Percentiles rank a stretch among this genome's conserved stretches.
phyloP scores from a whole-genome alignment of 1,140 invertebrate species.

The Stegodyphus mimosarum region DNA sequence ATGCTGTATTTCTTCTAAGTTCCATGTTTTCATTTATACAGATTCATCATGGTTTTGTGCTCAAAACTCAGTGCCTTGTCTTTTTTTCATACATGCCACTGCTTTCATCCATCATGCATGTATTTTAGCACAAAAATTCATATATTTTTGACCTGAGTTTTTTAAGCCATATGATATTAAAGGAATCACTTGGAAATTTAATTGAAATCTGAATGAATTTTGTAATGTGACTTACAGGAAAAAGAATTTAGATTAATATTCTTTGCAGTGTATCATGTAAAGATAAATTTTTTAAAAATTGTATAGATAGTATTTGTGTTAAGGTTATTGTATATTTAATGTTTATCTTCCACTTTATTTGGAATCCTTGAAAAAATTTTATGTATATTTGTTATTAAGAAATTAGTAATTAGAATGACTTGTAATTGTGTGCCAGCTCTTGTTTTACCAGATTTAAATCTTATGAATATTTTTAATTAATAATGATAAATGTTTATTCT shows the following conservation, averaged over 20 bases:
- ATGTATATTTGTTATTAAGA: no score
- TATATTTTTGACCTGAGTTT: constrained; percentile 43
- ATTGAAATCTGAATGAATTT: neutral
- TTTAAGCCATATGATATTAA: neutral
- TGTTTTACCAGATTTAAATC: no score
- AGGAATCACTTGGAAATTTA: neutral
- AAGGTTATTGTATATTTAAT: no score
- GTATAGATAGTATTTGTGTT: no score
- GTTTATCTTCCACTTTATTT: no score
- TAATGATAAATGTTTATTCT: no score
- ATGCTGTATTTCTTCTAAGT: constrained; percentile 49
- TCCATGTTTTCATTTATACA: constrained; percentile 57
- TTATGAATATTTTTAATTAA: no score
- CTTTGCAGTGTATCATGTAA: neutral
- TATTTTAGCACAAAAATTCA: constrained; percentile 54
- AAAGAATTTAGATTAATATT: neutral
- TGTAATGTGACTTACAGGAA: neutral
- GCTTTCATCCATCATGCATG: constrained; percentile 42
- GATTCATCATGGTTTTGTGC: constrained; percentile 50
- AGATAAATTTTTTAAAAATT: neutral
- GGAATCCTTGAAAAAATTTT: no score
- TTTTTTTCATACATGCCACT: constrained; percentile 31
- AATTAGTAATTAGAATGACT: no score
- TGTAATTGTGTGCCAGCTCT: no score
- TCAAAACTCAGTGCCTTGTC: constrained; percentile 47